These are phyloP conservation scores for Solenodon paradoxus DNA, from an alignment of 2,113 vertebrate genomes.

Conservation along the genomic window DNA sequence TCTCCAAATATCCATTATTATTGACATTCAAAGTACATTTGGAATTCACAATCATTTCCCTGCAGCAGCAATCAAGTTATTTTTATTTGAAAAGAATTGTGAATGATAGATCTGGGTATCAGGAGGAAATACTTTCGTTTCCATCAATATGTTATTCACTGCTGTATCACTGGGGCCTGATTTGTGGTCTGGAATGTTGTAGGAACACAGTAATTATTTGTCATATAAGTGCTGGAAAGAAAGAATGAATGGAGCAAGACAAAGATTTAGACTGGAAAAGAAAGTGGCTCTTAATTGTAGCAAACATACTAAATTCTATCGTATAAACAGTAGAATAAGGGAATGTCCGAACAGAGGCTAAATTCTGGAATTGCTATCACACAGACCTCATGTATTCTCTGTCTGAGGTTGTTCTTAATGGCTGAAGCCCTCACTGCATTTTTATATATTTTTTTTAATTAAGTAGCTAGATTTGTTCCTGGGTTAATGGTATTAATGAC, in stretches of 20 bases:
- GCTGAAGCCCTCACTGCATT: neutral
- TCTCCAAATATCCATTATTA: neutral
- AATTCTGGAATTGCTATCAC: slow-evolving; percentile 2
- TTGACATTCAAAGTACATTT: neutral
- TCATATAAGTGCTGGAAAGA: neutral
- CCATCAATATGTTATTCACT: neutral
- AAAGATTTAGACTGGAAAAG: neutral
- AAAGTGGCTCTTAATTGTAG: neutral
- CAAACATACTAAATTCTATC: neutral
- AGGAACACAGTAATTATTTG: neutral
- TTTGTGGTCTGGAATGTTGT: neutral
- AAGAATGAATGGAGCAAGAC: neutral
- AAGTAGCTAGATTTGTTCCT: slow-evolving; percentile 51
- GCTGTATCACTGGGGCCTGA: neutral
- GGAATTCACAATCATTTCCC: slow-evolving; percentile 14
- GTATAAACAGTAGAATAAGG: neutral
- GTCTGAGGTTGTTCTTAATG: neutral
- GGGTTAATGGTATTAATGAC: slow-evolving; percentile 77
- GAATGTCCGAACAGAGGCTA: neutral
- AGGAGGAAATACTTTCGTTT: neutral
- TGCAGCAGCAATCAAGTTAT: slow-evolving; percentile 34
- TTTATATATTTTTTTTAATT: slow-evolving; percentile 49
- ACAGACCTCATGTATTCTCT: neutral
- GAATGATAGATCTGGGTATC: neutral
- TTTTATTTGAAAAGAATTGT: slow-evolving; percentile 23